Conservation (phyloP, 2,113 vertebrate genomes). For the Xenopus borealis region DNA sequence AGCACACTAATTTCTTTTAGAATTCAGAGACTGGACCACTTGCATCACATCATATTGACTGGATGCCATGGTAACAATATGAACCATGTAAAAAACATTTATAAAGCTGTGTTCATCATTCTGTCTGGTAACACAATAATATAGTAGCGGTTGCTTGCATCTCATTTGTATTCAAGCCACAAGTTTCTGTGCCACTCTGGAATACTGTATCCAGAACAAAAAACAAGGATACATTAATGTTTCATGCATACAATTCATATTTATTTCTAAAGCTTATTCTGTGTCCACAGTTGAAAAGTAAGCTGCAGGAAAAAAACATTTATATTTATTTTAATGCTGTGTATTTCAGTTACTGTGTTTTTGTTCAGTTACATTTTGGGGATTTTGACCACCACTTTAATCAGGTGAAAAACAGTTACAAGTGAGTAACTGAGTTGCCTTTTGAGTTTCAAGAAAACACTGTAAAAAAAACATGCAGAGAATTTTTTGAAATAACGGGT, state of each 20-base stretch:
- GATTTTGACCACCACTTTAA: too few species aligned
- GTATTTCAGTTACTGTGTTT: too few species aligned
- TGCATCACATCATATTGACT: slow-evolving; percentile 46
- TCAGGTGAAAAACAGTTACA: too few species aligned
- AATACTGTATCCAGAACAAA: slow-evolving; percentile 39
- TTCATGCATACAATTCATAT: slow-evolving; percentile 32
- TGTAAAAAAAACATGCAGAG: too few species aligned
- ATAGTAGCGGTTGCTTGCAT: slow-evolving; percentile 32
- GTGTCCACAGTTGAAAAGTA: too few species aligned
- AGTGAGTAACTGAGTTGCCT: too few species aligned
- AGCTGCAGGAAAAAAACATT: too few species aligned
- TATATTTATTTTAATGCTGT: too few species aligned
- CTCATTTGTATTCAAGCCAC: slow-evolving; percentile 44
- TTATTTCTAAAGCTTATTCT: slow-evolving; percentile 1
- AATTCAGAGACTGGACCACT: slow-evolving; percentile 42
- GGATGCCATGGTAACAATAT: slow-evolving; percentile 45
- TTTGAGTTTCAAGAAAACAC: too few species aligned
- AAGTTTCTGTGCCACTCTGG: slow-evolving; percentile 33
- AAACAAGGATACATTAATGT: slow-evolving; percentile 36
- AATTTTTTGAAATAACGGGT: too few species aligned
- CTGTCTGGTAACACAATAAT: slow-evolving; percentile 40
- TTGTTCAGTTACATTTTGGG: too few species aligned
- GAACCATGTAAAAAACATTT: slow-evolving; percentile 41
- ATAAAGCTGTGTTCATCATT: slow-evolving; percentile 40
- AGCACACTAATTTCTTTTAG: slow-evolving; percentile 42